Evolutionary conservation across 2,888 invertebrate genomes (phyloP).

Genomic region (Sylvicola cinctus): DNA sequence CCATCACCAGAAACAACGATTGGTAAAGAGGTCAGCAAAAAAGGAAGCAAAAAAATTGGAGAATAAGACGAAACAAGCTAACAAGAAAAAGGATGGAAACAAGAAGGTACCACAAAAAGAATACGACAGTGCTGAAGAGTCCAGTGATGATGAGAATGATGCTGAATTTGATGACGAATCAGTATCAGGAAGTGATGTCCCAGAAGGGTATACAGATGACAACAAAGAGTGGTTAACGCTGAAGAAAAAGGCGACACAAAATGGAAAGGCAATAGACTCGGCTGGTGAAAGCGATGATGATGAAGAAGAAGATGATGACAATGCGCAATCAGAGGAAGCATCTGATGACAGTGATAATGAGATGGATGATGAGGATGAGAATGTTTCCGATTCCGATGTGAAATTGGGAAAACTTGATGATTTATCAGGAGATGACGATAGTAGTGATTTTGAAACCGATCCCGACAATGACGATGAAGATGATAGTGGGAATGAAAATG

Average conservation of each 20-base stretch:
- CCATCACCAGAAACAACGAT: slow-evolving; percentile 47
- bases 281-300: slow-evolving; percentile 9
- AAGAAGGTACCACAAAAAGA: slow-evolving; percentile 8
- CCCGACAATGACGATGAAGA: slow-evolving; percentile 16
- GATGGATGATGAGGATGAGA: slow-evolving; percentile 20
- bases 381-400: slow-evolving; percentile 7
- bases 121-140: slow-evolving; percentile 16
- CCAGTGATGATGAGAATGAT: slow-evolving; percentile 16
- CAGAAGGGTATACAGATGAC: slow-evolving; percentile 42
- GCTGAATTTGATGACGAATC: slow-evolving; percentile 20
- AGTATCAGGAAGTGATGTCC: slow-evolving; percentile 15
- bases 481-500: slow-evolving; percentile 15
- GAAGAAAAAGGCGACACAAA: slow-evolving; percentile 25
- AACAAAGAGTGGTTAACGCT: slow-evolving; percentile 50
- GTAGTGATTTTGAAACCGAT: slow-evolving; percentile 18
- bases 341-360: slow-evolving; percentile 25
- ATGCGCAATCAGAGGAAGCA: slow-evolving; percentile 9
- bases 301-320: slow-evolving; percentile 23
- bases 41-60: slow-evolving; percentile 21
- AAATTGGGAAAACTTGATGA: slow-evolving; percentile 5
- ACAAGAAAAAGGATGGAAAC: neutral
- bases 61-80: slow-evolving; percentile 7
- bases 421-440: slow-evolving; percentile 11
- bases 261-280: slow-evolving; percentile 10
- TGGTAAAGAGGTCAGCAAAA: slow-evolving; percentile 35